Evolutionary conservation across 2,888 invertebrate species (phyloP).

Genomic region (Tricholauxania praeusta): DNA sequence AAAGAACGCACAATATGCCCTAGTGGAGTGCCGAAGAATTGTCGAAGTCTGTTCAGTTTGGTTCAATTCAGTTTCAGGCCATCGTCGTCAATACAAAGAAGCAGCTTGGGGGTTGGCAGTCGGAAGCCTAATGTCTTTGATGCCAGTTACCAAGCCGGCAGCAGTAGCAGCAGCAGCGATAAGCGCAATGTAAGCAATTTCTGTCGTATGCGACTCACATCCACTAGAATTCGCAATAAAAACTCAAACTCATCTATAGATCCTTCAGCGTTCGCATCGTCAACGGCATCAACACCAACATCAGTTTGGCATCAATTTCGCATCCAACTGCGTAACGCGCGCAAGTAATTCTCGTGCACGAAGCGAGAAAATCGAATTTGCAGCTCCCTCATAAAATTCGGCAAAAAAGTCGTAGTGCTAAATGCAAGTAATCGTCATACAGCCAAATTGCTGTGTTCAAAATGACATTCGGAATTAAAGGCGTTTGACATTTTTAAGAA

Average conservation of each 20-base stretch:
- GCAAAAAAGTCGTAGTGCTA: not conserved
- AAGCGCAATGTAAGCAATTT: not conserved
- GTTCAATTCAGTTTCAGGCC: not conserved
- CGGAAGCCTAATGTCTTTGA: too few relatives aligned
- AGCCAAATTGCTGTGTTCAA: constrained; percentile 8
- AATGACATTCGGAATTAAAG: too few relatives aligned
- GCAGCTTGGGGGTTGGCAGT: not conserved
- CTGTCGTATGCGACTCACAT: not conserved
- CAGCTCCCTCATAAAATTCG: constrained; percentile 10
- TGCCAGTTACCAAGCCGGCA: not conserved
- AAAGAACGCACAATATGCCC: not conserved
- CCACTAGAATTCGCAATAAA: constrained; percentile 18
- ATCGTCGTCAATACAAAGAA: not conserved
- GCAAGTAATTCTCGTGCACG: not conserved
- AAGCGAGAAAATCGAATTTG: constrained; percentile 15
- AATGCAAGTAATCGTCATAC: not conserved
- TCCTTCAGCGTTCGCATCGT: not conserved
- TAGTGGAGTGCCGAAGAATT: constrained; percentile 3
- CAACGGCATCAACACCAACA: not conserved
- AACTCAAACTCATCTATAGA: constrained; percentile 12
- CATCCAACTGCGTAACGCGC: constrained; percentile 11
- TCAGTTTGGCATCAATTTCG: constrained; percentile 1
- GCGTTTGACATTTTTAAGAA: too few relatives aligned
- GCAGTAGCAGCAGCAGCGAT: constrained; percentile 33
- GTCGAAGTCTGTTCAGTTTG: not conserved